A percentile compares a stretch with the other conserved stretches of the same genome.
phyloP scores from a whole-genome alignment of 2,797 vertebrate species.

The Remorina albescens region DNA sequence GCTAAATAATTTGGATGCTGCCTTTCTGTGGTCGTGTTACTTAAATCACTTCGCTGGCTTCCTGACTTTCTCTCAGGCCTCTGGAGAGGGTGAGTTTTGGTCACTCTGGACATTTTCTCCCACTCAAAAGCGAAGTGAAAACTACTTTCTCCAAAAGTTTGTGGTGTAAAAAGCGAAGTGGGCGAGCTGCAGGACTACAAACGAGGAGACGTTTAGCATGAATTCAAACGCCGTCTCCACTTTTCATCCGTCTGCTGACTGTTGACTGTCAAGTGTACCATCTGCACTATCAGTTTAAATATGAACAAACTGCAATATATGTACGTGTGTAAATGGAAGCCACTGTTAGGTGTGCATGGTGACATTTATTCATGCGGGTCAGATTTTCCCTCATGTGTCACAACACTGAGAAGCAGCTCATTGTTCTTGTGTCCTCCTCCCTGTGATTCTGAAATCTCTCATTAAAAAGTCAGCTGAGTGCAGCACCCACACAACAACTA shows the following conservation, averaged over 20 bases:
- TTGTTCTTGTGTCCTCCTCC: background rate
- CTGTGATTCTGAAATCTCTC: background rate
- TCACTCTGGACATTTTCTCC: background rate
- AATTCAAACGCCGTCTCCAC: background rate
- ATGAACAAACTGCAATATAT: background rate
- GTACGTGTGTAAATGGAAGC: background rate
- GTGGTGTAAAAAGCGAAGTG: conserved; percentile 1
- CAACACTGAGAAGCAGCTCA: background rate
- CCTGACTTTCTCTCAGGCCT: conserved; percentile 1
- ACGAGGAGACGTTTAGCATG: background rate
- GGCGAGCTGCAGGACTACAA: background rate
- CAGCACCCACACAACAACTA: background rate
- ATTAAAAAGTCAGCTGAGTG: background rate
- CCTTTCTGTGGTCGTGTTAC: background rate
- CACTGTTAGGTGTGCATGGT: background rate
- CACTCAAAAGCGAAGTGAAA: background rate
- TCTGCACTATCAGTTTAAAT: background rate
- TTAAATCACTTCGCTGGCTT: background rate
- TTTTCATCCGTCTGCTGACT: background rate
- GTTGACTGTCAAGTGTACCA: background rate
- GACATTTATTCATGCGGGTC: background rate
- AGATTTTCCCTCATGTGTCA: background rate
- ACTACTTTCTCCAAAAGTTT: background rate
- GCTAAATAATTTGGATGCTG: background rate
- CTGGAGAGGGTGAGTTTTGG: background rate